phyloP scores from a whole-genome alignment of 2,797 vertebrate species.

The Hyperoplus immaculatus region DNA sequence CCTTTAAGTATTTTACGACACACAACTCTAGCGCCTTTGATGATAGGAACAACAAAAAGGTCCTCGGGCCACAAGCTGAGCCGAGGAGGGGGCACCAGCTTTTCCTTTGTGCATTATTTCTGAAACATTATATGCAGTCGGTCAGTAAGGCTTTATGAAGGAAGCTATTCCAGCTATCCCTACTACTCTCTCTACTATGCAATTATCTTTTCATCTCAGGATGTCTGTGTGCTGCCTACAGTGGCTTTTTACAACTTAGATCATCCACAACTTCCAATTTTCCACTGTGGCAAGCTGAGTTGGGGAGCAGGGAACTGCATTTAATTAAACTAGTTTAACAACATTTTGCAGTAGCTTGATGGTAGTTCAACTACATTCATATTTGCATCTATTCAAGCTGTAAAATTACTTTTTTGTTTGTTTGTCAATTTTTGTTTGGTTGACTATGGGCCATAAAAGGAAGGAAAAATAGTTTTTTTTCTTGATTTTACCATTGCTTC shows the following conservation, averaged over 20 bases:
- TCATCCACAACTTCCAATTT: not conserved
- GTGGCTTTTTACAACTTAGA: not conserved
- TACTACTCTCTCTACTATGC: not conserved
- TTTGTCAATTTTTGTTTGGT: no score
- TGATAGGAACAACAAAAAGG: not conserved
- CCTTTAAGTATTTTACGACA: not conserved
- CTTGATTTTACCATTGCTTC: no score
- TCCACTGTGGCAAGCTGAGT: no score
- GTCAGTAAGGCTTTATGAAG: not conserved
- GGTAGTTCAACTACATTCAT: no score
- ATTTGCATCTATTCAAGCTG: no score
- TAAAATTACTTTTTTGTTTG: no score
- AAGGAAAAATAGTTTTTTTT: no score
- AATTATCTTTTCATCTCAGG: not conserved
- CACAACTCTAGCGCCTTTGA: not conserved
- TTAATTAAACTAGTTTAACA: no score
- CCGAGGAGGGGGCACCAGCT: constrained; percentile 19
- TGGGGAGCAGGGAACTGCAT: no score
- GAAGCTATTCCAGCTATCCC: not conserved
- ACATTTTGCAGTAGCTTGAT: no score
- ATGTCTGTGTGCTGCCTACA: not conserved
- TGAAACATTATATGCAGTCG: not conserved
- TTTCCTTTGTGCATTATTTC: not conserved
- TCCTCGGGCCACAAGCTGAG: constrained; percentile 1
- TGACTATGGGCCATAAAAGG: no score